A percentile compares a stretch with the other conserved stretches of the same genome.
Evolutionary conservation across 2,797 vertebrate species (phyloP).

Genomic region (Myripristis jacobus): DNA sequence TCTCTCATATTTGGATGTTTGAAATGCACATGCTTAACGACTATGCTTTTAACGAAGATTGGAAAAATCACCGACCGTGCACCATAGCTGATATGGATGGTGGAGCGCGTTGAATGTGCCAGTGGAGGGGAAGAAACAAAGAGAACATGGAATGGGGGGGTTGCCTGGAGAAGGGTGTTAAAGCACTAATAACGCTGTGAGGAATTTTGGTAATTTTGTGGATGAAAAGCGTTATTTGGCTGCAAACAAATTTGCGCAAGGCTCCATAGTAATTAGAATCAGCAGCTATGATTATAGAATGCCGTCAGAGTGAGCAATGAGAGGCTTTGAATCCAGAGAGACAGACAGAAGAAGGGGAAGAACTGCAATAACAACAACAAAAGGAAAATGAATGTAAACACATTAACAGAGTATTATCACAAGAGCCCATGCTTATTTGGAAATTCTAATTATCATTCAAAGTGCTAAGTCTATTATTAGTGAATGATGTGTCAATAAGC

Average conservation of each 20-base stretch:
- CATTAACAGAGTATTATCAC: conserved; percentile 53
- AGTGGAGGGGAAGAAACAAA: conserved; percentile 57
- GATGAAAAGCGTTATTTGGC: conserved; percentile 78
- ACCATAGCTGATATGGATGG: conserved; percentile 45
- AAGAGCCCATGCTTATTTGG: conserved; percentile 39
- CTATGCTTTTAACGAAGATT: conserved; percentile 55
- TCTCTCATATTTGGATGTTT: conserved; percentile 36
- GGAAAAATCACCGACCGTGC: conserved; percentile 56
- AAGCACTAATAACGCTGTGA: conserved; percentile 61
- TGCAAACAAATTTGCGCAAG: conserved; percentile 62
- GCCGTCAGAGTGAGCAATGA: conserved; percentile 53
- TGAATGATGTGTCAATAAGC: conserved; percentile 27
- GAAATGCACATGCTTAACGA: conserved; percentile 43
- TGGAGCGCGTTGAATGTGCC: conserved; percentile 9
- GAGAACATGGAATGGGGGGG: conserved; percentile 20
- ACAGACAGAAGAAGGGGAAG: conserved; percentile 42
- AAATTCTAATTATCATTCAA: conserved; percentile 60
- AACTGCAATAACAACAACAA: conserved; percentile 52
- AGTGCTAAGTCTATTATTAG: conserved; percentile 33
- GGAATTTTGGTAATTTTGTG: conserved; percentile 74
- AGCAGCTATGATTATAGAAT: conserved; percentile 63
- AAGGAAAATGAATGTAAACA: conserved; percentile 50
- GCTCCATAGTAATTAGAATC: conserved; percentile 72
- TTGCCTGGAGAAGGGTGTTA: conserved; percentile 43
- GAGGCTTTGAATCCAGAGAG: conserved; percentile 57